A percentile compares a stretch with the other conserved stretches of the same genome.
These are phyloP conservation scores for Cariama cristata DNA, from an alignment of 2,113 vertebrate species.

Conservation along the genomic window DNA sequence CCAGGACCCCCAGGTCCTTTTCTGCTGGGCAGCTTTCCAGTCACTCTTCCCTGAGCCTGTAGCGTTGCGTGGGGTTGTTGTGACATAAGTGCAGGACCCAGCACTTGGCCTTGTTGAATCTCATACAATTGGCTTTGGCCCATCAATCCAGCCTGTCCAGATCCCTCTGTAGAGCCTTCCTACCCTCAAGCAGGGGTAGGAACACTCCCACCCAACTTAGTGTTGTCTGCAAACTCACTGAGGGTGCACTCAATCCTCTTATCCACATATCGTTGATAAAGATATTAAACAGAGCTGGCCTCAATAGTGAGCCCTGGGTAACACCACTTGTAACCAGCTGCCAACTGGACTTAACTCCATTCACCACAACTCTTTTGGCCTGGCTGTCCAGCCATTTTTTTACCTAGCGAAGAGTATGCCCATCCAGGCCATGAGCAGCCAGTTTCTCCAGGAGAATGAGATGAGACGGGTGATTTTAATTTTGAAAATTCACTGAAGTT, in stretches of 20 bases:
- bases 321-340: accelerated
- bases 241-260: not conserved
- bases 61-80: no score
- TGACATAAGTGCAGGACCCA: no score
- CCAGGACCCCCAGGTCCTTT: no score
- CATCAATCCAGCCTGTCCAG: not conserved
- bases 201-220: accelerated
- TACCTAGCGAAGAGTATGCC: not conserved
- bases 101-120: no score
- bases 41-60: no score
- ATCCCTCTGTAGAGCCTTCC: not conserved
- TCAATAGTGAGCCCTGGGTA: no score
- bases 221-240: accelerated
- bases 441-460: not conserved
- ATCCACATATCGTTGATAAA: not conserved
- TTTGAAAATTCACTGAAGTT: not conserved
- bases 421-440: not conserved
- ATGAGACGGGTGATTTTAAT: not conserved
- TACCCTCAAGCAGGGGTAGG: not conserved
- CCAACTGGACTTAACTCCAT: not conserved
- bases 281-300: not conserved
- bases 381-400: not conserved
- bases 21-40: no score
- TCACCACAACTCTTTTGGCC: not conserved
- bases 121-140: accelerated